These are phyloP conservation scores for Sipha maydis DNA, from an alignment of 2,888 invertebrate species.

Conservation along the genomic window DNA sequence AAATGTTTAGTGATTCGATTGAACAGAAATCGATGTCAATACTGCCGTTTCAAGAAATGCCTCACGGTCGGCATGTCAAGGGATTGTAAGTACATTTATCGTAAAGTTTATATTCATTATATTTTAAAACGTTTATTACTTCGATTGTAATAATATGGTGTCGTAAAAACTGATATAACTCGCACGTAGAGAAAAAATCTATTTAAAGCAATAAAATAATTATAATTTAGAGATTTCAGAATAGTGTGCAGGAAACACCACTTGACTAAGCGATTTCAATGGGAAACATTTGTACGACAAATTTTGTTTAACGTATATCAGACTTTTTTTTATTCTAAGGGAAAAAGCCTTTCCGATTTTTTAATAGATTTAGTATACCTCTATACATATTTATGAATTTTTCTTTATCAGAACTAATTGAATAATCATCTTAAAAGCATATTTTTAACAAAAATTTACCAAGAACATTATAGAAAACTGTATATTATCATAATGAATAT, in stretches of 20 bases:
- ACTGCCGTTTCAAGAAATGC: constrained; percentile 96
- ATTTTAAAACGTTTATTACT: too few relatives aligned
- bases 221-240: too few relatives aligned
- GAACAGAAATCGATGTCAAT: constrained; percentile 95
- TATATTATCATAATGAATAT: neutral
- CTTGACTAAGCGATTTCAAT: too few relatives aligned
- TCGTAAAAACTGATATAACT: neutral
- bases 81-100: constrained; percentile 92
- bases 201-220: neutral
- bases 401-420: constrained; percentile 2
- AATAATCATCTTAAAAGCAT: constrained; percentile 42
- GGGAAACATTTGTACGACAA: too few relatives aligned
- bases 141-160: too few relatives aligned
- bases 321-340: neutral
- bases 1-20: constrained; percentile 93
- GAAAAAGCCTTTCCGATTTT: neutral
- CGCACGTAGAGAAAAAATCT: neutral
- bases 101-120: too few relatives aligned
- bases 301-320: too few relatives aligned
- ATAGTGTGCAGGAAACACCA: too few relatives aligned
- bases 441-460: neutral
- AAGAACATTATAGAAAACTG: neutral
- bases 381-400: neutral
- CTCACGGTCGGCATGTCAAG: constrained; percentile 95
- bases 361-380: neutral